Evolutionary conservation across 2,797 vertebrate species (phyloP).

Genomic region (Danio tinwini): DNA sequence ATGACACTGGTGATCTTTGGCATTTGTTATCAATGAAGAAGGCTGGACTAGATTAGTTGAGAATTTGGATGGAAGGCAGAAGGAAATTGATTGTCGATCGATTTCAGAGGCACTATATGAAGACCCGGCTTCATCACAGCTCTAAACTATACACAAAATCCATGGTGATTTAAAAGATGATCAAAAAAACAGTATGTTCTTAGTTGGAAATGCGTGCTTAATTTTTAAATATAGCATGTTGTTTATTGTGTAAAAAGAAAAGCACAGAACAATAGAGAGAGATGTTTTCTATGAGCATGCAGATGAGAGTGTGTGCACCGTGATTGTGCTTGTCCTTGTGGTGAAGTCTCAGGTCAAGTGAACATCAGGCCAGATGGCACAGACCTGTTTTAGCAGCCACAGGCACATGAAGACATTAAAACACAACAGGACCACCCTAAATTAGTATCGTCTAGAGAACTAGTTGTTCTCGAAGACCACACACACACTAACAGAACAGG

Average conservation of each 20-base stretch:
- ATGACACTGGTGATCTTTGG: constrained; percentile 48
- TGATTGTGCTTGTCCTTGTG: constrained; percentile 36
- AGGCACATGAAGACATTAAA: constrained; percentile 56
- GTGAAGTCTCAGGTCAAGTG: constrained; percentile 47
- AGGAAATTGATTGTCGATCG: constrained; percentile 47
- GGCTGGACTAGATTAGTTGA: constrained; percentile 25
- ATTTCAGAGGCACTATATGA: constrained; percentile 32
- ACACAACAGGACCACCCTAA: constrained; percentile 46
- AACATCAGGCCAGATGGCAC: constrained; percentile 55
- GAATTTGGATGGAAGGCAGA: constrained; percentile 42
- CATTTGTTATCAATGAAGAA: constrained; percentile 46
- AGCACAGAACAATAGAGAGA: background rate
- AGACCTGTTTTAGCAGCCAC: constrained; percentile 54
- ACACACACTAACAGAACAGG: background rate
- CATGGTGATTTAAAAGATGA: background rate
- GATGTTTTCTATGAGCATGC: background rate
- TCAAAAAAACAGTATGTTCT: background rate
- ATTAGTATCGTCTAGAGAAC: constrained; percentile 46
- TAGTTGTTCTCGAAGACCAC: constrained; percentile 14
- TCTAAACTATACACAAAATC: background rate
- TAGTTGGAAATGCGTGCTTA: background rate
- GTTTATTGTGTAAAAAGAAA: background rate
- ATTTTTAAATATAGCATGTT: background rate
- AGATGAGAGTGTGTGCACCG: background rate
- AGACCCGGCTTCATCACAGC: constrained; percentile 19